Percentiles rank a stretch among this genome's conserved stretches.
These are phyloP conservation scores for Pseudomyrmex concolor DNA, from an alignment of 1,140 invertebrate species.

Conservation along the genomic window DNA sequence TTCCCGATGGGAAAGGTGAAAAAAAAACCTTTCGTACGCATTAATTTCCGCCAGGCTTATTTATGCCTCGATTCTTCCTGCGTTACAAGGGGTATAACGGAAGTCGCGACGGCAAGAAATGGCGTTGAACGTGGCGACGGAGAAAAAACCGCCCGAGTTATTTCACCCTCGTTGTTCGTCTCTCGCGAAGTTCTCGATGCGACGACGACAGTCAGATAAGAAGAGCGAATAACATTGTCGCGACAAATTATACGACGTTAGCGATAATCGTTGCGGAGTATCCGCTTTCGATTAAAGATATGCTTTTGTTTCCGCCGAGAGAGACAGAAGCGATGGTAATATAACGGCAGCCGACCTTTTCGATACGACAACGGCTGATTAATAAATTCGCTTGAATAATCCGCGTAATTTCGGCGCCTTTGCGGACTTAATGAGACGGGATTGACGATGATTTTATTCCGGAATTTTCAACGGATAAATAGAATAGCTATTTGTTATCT, in stretches of 20 bases:
- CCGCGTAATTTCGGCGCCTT: not conserved
- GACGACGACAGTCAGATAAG: not conserved
- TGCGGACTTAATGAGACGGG: not conserved
- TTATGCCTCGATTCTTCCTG: conserved; percentile 43
- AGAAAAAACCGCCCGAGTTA: conserved; percentile 6
- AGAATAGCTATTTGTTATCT: not conserved
- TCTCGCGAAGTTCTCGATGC: not conserved
- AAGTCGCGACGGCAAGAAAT: conserved; percentile 42
- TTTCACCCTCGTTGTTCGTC: not conserved
- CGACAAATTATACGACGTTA: conserved; percentile 70
- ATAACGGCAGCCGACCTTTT: not conserved
- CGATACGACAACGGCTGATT: conserved; percentile 12
- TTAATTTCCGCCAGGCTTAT: conserved; percentile 48
- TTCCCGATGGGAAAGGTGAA: conserved; percentile 35
- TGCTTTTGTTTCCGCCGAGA: conserved; percentile 36
- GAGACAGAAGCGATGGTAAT: not conserved
- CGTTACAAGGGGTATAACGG: not conserved
- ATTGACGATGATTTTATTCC: not conserved
- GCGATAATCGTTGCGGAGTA: conserved; percentile 69
- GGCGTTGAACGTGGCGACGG: not conserved
- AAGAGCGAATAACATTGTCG: conserved; percentile 8
- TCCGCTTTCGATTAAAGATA: conserved; percentile 78
- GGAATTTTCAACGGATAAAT: not conserved
- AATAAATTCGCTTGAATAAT: conserved; percentile 26
- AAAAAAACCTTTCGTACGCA: conserved; percentile 48